These are phyloP conservation scores for Holothuria leucospilota DNA, from an alignment of 53 echinoderm and acorn worm genomes.

Conservation along the genomic window DNA sequence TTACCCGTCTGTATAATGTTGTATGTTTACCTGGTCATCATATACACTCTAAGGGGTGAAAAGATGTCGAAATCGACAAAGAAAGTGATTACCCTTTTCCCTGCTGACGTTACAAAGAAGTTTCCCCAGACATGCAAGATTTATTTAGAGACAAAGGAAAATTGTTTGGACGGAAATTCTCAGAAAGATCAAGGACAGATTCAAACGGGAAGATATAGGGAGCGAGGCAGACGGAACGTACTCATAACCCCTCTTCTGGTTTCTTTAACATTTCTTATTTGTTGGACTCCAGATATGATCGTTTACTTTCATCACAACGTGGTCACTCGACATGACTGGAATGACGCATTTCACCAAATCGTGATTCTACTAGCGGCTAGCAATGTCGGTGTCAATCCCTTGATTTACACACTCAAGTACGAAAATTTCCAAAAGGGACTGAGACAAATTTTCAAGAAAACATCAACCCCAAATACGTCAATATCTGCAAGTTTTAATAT, in stretches of 20 bases:
- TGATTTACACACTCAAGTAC: constrained; percentile 26
- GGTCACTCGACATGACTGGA: constrained; percentile 4
- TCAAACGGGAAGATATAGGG: background rate
- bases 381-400: constrained; percentile 10
- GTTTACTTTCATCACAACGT: constrained; percentile 25
- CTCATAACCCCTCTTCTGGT: background rate
- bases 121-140: too few relatives aligned
- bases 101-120: too few relatives aligned
- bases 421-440: constrained; percentile 20
- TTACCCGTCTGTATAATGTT: constrained; percentile 11
- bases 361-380: constrained; percentile 24
- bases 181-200: background rate
- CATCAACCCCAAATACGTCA: background rate
- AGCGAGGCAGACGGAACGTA: constrained; percentile 4
- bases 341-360: background rate
- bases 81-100: background rate
- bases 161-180: too few relatives aligned
- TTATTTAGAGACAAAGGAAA: too few relatives aligned
- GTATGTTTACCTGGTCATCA: background rate
- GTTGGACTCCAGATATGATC: constrained; percentile 35
- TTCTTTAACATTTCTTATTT: background rate
- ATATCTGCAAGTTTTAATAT: too few relatives aligned
- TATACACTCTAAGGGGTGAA: background rate
- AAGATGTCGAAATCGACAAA: background rate
- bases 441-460: background rate